These are phyloP conservation scores for Amphiprion clarkii DNA, from an alignment of 2,797 vertebrate genomes.

Conservation along the genomic window DNA sequence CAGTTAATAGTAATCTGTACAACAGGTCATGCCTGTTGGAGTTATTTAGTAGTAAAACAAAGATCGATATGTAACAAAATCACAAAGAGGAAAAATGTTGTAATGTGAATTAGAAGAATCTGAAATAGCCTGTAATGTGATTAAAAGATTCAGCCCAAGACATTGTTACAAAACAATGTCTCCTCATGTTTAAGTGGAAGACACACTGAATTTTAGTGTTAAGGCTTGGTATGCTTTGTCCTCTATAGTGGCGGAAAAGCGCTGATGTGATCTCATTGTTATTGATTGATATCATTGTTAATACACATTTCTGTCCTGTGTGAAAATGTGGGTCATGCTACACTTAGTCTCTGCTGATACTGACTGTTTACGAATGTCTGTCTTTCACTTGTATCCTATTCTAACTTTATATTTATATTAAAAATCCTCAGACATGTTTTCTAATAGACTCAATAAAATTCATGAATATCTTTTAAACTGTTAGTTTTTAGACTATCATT, in stretches of 20 bases:
- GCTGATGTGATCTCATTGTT: too few species aligned
- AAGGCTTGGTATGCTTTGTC: too few species aligned
- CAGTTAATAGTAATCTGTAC: slow-evolving; percentile 1
- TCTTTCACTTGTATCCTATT: too few species aligned
- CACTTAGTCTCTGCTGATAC: neutral
- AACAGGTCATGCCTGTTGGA: neutral
- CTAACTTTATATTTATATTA: too few species aligned
- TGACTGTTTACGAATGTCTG: neutral
- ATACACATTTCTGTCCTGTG: neutral
- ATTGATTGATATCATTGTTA: too few species aligned
- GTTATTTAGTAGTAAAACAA: neutral
- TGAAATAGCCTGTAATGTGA: neutral
- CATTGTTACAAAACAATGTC: neutral
- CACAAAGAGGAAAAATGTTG: neutral
- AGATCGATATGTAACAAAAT: neutral
- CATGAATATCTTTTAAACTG: too few species aligned
- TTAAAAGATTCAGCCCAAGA: neutral
- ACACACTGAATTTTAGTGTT: too few species aligned
- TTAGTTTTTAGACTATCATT: too few species aligned
- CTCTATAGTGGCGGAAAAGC: too few species aligned
- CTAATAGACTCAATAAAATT: too few species aligned
- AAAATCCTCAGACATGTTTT: too few species aligned
- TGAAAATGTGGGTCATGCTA: too few species aligned
- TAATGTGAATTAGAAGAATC: neutral
- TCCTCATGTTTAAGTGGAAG: neutral